Percentiles rank a stretch among this genome's conserved stretches.
These are phyloP conservation scores for Thunnus albacares DNA, from an alignment of 2,797 vertebrate genomes.

Conservation along the genomic window DNA sequence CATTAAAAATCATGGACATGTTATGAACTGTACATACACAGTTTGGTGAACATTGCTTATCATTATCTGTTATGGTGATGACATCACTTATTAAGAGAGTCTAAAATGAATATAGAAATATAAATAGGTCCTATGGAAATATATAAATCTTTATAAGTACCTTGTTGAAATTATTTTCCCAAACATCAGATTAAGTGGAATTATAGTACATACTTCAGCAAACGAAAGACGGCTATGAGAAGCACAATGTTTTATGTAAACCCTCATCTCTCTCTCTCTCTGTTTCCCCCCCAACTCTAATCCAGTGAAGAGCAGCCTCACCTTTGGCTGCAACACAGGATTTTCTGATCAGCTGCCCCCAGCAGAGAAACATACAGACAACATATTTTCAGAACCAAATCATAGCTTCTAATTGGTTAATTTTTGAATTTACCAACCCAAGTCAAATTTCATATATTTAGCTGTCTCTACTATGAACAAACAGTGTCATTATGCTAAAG, in stretches of 20 bases:
- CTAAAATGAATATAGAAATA: constrained; percentile 84
- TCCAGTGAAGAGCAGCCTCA: constrained; percentile 54
- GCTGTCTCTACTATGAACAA: neutral
- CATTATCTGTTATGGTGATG: constrained; percentile 66
- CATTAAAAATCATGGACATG: constrained; percentile 74
- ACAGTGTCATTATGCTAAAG: constrained; percentile 34
- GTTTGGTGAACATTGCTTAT: constrained; percentile 78
- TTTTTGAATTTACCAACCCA: constrained; percentile 30
- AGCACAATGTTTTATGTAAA: constrained; percentile 57
- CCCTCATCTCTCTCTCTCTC: constrained; percentile 52
- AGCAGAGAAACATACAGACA: constrained; percentile 14
- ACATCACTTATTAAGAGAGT: constrained; percentile 72
- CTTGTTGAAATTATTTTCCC: constrained; percentile 69
- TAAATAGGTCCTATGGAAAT: constrained; percentile 84
- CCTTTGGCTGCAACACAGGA: constrained; percentile 52
- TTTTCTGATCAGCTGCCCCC: constrained; percentile 35
- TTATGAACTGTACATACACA: constrained; percentile 77
- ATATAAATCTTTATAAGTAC: constrained; percentile 79
- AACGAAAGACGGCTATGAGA: constrained; percentile 65
- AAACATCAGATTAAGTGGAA: constrained; percentile 75
- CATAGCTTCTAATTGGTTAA: constrained; percentile 8
- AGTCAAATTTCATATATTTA: neutral
- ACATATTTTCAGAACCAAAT: constrained; percentile 38
- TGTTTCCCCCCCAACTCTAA: constrained; percentile 33
- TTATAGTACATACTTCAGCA: constrained; percentile 72